A percentile compares a stretch with the other conserved stretches of the same genome.
phyloP scores from a whole-genome alignment of 2,888 invertebrate genomes.

The Chrysopilus asiliformis region DNA sequence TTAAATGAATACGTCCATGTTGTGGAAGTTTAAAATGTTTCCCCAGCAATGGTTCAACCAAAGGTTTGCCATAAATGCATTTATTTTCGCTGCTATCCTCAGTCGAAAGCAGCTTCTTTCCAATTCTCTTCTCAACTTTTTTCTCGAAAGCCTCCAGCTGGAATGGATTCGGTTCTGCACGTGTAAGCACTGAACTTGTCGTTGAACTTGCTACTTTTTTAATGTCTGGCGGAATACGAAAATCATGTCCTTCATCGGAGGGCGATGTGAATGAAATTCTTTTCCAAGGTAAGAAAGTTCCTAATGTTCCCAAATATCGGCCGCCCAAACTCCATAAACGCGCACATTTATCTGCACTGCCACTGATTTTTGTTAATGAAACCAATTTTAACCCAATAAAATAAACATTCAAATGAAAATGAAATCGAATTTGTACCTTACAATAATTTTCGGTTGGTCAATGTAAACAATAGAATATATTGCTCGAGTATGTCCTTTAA shows the following conservation, averaged over 20 bases:
- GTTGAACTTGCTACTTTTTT: constrained; percentile 59
- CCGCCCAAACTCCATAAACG: constrained; percentile 64
- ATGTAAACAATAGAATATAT: constrained; percentile 54
- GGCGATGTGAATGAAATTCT: constrained; percentile 34
- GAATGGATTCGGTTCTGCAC: constrained; percentile 11
- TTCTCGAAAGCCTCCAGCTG: not conserved
- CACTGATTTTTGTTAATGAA: too few species aligned
- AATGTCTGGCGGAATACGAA: constrained; percentile 58
- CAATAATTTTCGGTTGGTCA: constrained; percentile 48
- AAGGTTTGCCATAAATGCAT: constrained; percentile 41
- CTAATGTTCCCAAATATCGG: constrained; percentile 57
- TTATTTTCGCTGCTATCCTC: constrained; percentile 23
- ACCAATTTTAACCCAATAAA: constrained; percentile 5
- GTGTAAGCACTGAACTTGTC: constrained; percentile 51
- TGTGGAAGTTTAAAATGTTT: constrained; percentile 42
- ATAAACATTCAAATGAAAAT: not conserved
- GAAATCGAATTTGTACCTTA: constrained; percentile 41
- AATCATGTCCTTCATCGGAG: constrained; percentile 36
- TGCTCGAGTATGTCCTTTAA: constrained; percentile 55
- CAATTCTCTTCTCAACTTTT: constrained; percentile 25
- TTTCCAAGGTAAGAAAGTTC: constrained; percentile 52
- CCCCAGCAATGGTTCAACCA: constrained; percentile 45
- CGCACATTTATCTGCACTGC: constrained; percentile 57
- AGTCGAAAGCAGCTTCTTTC: constrained; percentile 35
- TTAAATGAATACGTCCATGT: constrained; percentile 38